These are phyloP conservation scores for Penelope pileata DNA, from an alignment of 2,113 vertebrate species.

Conservation along the genomic window DNA sequence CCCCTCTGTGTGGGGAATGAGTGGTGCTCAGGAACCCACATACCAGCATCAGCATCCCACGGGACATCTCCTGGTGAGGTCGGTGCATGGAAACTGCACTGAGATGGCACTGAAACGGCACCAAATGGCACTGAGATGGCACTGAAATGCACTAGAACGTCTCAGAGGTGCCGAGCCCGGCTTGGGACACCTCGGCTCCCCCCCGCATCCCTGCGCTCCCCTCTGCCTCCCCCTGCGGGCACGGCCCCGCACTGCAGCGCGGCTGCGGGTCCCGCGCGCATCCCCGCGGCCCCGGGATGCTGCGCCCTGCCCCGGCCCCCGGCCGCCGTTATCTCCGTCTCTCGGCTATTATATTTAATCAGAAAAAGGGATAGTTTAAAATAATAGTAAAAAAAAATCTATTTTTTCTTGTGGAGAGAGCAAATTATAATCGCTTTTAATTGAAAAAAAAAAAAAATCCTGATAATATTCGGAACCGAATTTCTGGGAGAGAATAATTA, in stretches of 20 bases:
- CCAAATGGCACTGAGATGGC: neutral
- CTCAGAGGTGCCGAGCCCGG: neutral
- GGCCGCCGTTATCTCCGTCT: constrained; percentile 40
- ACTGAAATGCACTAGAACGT: neutral
- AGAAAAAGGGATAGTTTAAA: neutral
- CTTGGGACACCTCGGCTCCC: neutral
- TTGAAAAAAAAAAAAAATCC: constrained; percentile 56
- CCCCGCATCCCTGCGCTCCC: neutral
- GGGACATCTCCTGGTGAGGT: neutral
- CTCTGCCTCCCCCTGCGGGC: neutral
- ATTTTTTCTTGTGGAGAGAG: constrained; percentile 46
- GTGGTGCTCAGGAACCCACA: neutral
- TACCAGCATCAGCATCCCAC: rapidly evolving
- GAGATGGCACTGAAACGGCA: neutral
- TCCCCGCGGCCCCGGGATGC: no score
- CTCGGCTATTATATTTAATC: constrained; percentile 53
- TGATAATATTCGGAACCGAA: constrained; percentile 54
- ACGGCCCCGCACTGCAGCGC: neutral
- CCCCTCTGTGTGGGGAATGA: neutral
- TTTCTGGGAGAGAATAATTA: constrained; percentile 61
- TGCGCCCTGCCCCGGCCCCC: constrained; percentile 6
- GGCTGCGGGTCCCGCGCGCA: neutral
- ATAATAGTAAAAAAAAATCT: neutral
- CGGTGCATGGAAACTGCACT: neutral
- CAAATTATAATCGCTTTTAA: constrained; percentile 65